Evolutionary conservation across 2,888 invertebrate species (phyloP), one percentile per base, ranked within the genome.

Genomic region (Pyrocoelia pectoralis): DNA sequence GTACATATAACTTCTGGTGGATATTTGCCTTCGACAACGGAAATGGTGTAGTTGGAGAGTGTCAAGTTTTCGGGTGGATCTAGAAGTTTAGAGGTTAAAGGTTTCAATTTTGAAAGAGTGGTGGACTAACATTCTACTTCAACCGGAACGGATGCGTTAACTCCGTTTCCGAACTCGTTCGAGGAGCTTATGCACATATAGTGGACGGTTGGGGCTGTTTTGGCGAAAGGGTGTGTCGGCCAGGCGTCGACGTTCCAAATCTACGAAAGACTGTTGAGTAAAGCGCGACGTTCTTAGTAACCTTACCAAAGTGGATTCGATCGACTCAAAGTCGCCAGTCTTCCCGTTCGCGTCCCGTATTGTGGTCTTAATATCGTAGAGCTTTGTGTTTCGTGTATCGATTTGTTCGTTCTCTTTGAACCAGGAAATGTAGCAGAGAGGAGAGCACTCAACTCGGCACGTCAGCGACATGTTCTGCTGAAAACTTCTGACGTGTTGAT

Each of bases 381-480:
- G 83, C 59, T 84, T 84, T 48, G 85, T 85, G 8, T 84, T 83
- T 43, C 74, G 73, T 58, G 81, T 79, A 70, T 90, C 86, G 69
- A 95, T 88, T 8, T 87, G 85, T 18, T 85, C 83, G 1, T 89
- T 91, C 75, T 94, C 90, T 77, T 93, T 94, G 70, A 89, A 85
- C 96, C 96, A 96, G 17, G 89, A 85, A 59, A 96, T 90, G 68
- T 89, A 87, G 82, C 96, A 96, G 29, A 90, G 84, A 0, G 96
- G 96, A 8, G 90, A 92, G 77, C 95, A 96, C 77, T 96, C 96
- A 56, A 96, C 93, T 67, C 93, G 89, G 79, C 95, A 96, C 1
- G 91, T 91, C 12, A 96, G 84, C 57, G 85, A 86, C 58, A 88
- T 85, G 71, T 86, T 83, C 55, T 33, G 12, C 28, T 64, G 64